These are phyloP conservation scores for Hylia prasina DNA, from an alignment of 2,113 vertebrate species.

Conservation along the genomic window DNA sequence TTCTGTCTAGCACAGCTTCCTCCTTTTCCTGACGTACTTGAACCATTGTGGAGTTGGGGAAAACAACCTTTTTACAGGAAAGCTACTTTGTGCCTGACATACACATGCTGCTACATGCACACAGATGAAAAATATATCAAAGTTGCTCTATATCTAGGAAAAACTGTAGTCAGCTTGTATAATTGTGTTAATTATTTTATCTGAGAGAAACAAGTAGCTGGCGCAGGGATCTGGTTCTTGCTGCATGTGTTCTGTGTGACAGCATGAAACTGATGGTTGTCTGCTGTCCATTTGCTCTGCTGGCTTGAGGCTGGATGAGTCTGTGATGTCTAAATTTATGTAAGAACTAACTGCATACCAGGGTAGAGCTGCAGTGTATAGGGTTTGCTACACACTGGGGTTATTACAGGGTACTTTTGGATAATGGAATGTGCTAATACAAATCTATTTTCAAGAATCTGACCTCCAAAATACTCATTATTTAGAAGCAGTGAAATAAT, in stretches of 20 bases:
- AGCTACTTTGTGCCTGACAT: neutral
- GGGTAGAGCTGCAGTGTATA: neutral
- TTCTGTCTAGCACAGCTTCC: neutral
- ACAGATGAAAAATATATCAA: neutral
- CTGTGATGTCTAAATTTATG: neutral
- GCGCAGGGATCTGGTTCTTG: neutral
- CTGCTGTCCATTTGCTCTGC: neutral
- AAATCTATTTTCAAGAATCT: neutral
- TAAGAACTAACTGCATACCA: neutral
- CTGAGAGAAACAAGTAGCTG: neutral
- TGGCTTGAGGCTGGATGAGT: neutral
- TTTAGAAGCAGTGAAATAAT: neutral
- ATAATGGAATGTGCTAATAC: neutral
- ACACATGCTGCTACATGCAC: neutral
- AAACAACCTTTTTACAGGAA: neutral
- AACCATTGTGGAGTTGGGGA: neutral
- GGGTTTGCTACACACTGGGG: neutral
- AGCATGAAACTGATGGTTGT: neutral
- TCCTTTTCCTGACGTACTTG: neutral
- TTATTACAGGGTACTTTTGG: neutral
- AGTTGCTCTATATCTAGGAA: neutral
- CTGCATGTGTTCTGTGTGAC: neutral
- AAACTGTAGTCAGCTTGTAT: neutral
- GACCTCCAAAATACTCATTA: neutral
- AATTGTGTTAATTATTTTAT: conserved; percentile 30